Conservation (phyloP, 2,113 vertebrate genomes). For the Electrona antarctica region DNA sequence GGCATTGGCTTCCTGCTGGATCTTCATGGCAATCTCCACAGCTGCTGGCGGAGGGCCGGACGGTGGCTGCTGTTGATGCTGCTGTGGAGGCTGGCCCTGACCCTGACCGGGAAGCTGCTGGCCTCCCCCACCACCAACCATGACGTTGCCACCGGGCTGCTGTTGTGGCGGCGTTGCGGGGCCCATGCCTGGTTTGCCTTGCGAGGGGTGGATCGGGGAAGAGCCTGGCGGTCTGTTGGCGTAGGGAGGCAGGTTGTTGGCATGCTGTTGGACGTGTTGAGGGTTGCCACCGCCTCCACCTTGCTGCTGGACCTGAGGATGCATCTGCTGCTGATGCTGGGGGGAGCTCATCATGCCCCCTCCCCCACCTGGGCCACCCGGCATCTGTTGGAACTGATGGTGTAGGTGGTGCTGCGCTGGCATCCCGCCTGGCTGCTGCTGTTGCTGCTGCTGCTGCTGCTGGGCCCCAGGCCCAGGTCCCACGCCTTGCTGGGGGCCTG, state of each 20-base stretch:
- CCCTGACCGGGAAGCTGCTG: constrained; percentile 77
- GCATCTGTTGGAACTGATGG: constrained; percentile 85
- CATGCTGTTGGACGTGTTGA: constrained; percentile 76
- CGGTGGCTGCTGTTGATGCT: constrained; percentile 73
- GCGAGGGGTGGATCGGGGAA: constrained; percentile 88
- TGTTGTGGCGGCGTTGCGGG: constrained; percentile 87
- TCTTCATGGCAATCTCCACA: constrained; percentile 97
- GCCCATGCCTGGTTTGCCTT: constrained; percentile 91
- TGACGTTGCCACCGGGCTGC: constrained; percentile 76
- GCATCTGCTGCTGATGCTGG: constrained; percentile 76
- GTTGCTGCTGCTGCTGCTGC: constrained; percentile 63
- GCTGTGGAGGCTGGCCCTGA: constrained; percentile 59
- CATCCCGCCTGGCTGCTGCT: constrained; percentile 37
- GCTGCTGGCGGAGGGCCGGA: constrained; percentile 94
- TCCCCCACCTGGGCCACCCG: constrained; percentile 68
- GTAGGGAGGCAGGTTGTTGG: constrained; percentile 82
- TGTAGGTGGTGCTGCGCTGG: constrained; percentile 84
- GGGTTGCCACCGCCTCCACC: constrained; percentile 69
- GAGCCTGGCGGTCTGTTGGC: constrained; percentile 84
- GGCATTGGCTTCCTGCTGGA: constrained; percentile 93
- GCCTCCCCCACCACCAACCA: constrained; percentile 78
- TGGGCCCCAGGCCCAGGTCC: constrained; percentile 62
- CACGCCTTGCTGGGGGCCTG: constrained; percentile 64
- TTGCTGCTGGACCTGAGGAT: constrained; percentile 71
- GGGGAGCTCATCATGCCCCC: constrained; percentile 82